Evolutionary conservation across 1,140 invertebrate genomes (phyloP), one percentile per base, ranked within the genome.

Genomic region (Ladona fulva): DNA sequence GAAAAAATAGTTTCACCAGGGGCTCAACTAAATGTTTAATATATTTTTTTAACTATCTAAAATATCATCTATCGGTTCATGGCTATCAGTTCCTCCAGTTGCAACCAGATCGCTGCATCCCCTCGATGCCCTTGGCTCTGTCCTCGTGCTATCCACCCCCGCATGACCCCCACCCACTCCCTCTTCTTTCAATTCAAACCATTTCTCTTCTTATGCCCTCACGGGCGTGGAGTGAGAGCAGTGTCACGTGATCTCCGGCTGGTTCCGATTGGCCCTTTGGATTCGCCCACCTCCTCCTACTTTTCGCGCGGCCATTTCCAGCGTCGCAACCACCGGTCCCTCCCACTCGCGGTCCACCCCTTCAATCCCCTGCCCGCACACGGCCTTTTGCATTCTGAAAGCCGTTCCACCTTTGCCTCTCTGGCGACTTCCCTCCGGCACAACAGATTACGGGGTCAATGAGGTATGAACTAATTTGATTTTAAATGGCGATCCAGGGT

Each of bases 391-490:
- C n/a, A n/a, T n/a, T n/a, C n/a, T n/a, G n/a, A n/a, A n/a, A n/a
- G n/a, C n/a, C n/a, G n/a, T n/a, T 19, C 44, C 10, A 52, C 44
- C 44, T 19, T 19, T 52, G 44, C 44, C 44, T 52, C 44, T 10
- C 44, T 10, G 44, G 44, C 10, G 44, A 11, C 44, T 19, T 52
- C n/a, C 52, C 14, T 22, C 14, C n/a, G 3, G 52, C 52, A 16
- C 52, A 22, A 22, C 52, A 66, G 52, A 66, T 66, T 66, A 66
- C 52, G 52, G 52, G 52, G 52, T 66, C 52, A 66, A 66, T 66
- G 52, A 66, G 52, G 52, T 66, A 22, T 66, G 52, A 66, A 22
- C 52, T 66, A 66, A 66, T 66, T 66, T 66, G 52, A 66, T 66
- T 66, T 66, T 66, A 66, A 66, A 66, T 66, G 52, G 52, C 52